Evolutionary conservation across 2,888 invertebrate genomes (phyloP).

Genomic region (Lottia gigantea): DNA sequence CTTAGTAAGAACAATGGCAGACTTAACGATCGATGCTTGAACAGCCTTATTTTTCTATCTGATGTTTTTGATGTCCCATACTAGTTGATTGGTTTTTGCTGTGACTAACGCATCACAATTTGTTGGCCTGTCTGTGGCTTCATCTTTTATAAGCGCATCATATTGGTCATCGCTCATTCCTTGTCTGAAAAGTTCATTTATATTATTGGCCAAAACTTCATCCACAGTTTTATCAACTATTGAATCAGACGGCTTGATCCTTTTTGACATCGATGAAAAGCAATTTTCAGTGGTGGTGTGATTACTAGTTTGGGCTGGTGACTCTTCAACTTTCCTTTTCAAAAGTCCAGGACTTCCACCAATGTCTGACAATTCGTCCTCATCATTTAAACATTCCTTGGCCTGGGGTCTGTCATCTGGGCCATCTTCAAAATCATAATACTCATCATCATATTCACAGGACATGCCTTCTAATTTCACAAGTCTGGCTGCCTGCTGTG

Average conservation of each 20-base stretch:
- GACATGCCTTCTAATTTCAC: too few species aligned
- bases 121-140: conserved; percentile 11
- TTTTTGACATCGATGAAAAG: conserved; percentile 15
- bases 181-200: conserved; percentile 21
- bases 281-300: not conserved
- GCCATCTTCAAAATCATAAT: too few species aligned
- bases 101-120: conserved; percentile 20
- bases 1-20: conserved; percentile 19
- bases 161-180: conserved; percentile 25
- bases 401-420: too few species aligned
- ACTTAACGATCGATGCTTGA: conserved; percentile 21
- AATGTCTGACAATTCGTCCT: too few species aligned
- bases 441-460: too few species aligned
- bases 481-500: too few species aligned
- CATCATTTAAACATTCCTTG: too few species aligned
- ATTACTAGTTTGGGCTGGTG: too few species aligned
- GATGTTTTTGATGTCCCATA: conserved; percentile 24
- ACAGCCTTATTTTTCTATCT: conserved; percentile 20
- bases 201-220: conserved; percentile 15
- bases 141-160: conserved; percentile 12
- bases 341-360: too few species aligned
- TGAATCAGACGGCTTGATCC: conserved; percentile 14
- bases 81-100: conserved; percentile 17
- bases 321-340: too few species aligned
- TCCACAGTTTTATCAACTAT: conserved; percentile 16